Base-by-base conservation (phyloP, 92 coral and sea anemone genomes). In the Chrysogorgia sp. region DNA sequence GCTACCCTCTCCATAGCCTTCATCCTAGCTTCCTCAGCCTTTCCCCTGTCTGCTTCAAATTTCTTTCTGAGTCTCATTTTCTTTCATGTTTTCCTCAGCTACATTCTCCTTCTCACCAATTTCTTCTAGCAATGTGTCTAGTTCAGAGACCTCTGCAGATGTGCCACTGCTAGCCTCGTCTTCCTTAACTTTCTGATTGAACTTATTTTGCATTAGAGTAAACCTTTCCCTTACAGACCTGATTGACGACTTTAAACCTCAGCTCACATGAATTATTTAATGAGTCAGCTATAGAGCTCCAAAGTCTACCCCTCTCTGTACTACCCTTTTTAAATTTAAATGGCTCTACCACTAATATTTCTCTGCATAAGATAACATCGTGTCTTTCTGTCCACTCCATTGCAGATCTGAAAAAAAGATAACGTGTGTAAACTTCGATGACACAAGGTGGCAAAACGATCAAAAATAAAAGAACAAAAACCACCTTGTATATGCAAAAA, bases 201-300 rank as follows among this genome's bases (percentile, higher is more conserved):
- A 83, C 66, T 77, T 84, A 37, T 34, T 53, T 55, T 83, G 81
- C 3, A 82, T 4, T 17, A 57, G 77, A 50, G 71, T 65, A 67
- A 70, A 83, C 43, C 87, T 83, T 64, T 87, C 87, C 21, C 91
- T 72, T 26, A 82, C 87, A 41, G 77, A 60, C 49, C 89, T 85
- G 77, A 8, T 71, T 66, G 67, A 37, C 31, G 25, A 85, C 82
- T 50, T 40, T 65, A 61, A 80, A 80, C 65, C 32, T 41, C 17
- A 85, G 2, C 52, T 81, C 89, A 30, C 25, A 71, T 40, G 67
- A 30, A 62, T 69, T 63, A 63, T 74, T 81, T 32, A 87, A 57
- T 29, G 30, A 21, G 43, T 61, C 84, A 57, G 87, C 84, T 45
- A 82, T 83, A 19, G 24, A 29, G 31, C 61, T 58, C 90, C 87